Evolutionary conservation across 2,113 vertebrate genomes (phyloP).

Genomic region (Polypterus bichir): DNA sequence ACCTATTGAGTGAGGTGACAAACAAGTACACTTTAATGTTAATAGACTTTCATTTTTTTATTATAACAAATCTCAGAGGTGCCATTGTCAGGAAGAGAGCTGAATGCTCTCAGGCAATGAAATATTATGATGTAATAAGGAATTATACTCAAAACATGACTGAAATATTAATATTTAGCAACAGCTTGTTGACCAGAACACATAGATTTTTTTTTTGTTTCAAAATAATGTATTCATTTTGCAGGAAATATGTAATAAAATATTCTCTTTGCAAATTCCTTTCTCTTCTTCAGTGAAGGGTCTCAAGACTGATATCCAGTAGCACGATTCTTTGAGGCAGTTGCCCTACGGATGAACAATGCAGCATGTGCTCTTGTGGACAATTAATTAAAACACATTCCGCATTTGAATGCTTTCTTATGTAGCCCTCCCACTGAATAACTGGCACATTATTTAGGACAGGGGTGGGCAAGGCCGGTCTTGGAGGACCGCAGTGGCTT

Average conservation of each 20-base stretch:
- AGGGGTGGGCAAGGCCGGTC: no score
- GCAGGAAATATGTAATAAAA: constrained; percentile 6
- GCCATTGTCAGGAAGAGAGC: neutral
- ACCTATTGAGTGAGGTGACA: constrained; percentile 15
- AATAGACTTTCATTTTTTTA: constrained; percentile 6
- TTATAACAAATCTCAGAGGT: constrained; percentile 7
- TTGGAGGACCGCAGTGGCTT: no score
- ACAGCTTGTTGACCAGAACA: constrained; percentile 15
- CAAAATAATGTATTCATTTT: constrained; percentile 10
- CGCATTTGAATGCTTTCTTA: no score
- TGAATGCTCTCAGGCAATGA: constrained; percentile 2
- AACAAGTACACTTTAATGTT: constrained; percentile 8
- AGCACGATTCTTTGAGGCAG: neutral
- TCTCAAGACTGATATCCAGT: neutral
- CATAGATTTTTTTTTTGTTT: constrained; percentile 22
- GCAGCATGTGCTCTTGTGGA: no score
- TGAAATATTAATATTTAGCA: constrained; percentile 5
- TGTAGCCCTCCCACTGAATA: no score
- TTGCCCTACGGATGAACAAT: no score
- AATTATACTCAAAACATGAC: constrained; percentile 23
- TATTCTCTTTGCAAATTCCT: constrained; percentile 3
- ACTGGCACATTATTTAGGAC: no score
- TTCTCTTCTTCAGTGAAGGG: neutral
- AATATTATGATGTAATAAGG: constrained; percentile 17
- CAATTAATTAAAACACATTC: no score